Evolutionary conservation across 2,797 vertebrate species (phyloP).

Genomic region (Cynodonichthys magdalenae): DNA sequence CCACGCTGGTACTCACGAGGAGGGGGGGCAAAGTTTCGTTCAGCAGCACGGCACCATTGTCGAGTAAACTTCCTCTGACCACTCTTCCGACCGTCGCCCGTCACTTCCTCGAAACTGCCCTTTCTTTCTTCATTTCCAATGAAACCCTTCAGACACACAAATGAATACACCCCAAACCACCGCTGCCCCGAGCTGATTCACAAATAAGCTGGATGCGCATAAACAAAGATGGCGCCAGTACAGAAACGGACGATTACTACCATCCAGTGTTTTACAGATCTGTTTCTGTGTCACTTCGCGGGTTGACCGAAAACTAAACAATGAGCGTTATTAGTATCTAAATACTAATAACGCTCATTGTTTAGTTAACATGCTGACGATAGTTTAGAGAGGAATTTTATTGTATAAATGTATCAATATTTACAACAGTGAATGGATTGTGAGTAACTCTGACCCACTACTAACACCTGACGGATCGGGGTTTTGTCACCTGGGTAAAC

Average conservation of each 20-base stretch:
- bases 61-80: constrained; percentile 82
- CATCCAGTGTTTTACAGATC: constrained; percentile 24
- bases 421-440: no score
- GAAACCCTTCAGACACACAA: constrained; percentile 37
- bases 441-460: no score
- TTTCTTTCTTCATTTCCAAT: constrained; percentile 69
- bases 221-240: constrained; percentile 53
- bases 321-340: neutral
- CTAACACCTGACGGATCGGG: no score
- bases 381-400: no score
- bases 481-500: no score
- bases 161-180: constrained; percentile 7
- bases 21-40: constrained; percentile 69
- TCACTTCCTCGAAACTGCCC: constrained; percentile 81
- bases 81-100: constrained; percentile 66
- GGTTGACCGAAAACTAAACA: neutral
- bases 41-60: constrained; percentile 59
- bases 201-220: constrained; percentile 16
- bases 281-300: neutral
- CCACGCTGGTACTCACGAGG: constrained; percentile 46
- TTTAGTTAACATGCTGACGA: no score
- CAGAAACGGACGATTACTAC: no score
- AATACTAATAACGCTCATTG: no score
- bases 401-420: no score
- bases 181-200: constrained; percentile 44